Evolutionary conservation across 2,797 vertebrate species (phyloP).

Genomic region (Aphelocoma californica): DNA sequence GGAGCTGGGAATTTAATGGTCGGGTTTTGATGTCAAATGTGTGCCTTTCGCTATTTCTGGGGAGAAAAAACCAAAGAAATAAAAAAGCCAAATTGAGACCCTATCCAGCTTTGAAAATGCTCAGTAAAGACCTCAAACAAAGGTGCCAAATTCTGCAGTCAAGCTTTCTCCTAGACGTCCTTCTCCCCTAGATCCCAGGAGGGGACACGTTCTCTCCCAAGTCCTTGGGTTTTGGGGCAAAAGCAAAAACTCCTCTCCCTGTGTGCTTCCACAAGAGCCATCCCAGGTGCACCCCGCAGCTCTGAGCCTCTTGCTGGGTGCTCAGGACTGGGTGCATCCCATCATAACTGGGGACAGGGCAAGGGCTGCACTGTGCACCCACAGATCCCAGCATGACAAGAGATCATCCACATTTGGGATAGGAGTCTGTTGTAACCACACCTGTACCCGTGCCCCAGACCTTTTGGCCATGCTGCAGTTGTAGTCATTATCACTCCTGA

Average conservation of each 20-base stretch:
- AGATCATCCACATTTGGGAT: accelerated
- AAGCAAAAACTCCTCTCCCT: neutral
- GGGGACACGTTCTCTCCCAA: accelerated
- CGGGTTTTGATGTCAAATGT: neutral
- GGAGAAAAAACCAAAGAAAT: accelerated
- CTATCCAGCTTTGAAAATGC: neutral
- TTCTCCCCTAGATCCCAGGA: neutral
- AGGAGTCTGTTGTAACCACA: accelerated
- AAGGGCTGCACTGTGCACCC: neutral
- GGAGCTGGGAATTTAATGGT: neutral
- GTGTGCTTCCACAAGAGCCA: neutral
- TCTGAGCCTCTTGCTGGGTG: neutral
- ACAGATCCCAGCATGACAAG: accelerated
- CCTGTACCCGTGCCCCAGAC: neutral
- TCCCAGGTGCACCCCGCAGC: accelerated
- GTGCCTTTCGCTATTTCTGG: neutral
- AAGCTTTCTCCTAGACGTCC: neutral
- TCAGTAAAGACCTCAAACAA: neutral
- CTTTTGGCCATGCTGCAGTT: neutral
- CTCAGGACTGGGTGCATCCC: accelerated
- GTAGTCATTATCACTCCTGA: neutral
- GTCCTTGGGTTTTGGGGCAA: accelerated
- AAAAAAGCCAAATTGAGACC: neutral
- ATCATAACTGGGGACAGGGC: accelerated
- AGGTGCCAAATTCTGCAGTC: neutral